Conservation (phyloP, 35 echinoderm and acorn worm genomes). For the Ptychodera flava region DNA sequence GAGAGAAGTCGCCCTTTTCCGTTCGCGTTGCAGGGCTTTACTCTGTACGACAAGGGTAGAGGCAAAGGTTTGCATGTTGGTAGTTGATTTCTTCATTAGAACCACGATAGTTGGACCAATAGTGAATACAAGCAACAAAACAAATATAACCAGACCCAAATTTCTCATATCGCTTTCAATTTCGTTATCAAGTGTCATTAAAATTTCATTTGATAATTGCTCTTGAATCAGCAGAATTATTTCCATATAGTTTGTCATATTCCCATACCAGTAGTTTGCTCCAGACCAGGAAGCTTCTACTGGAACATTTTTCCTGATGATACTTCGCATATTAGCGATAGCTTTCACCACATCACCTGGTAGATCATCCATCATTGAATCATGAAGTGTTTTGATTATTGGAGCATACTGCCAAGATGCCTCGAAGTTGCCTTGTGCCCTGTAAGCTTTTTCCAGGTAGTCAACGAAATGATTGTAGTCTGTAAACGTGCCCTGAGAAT, state of each 20-base stretch:
- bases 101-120: constrained; percentile 58
- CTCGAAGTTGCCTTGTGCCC: constrained; percentile 49
- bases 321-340: constrained; percentile 51
- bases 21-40: constrained; percentile 48
- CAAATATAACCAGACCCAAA: constrained; percentile 46
- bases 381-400: constrained; percentile 32
- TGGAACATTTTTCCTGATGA: constrained; percentile 44
- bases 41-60: constrained; percentile 43
- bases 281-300: constrained; percentile 50
- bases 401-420: constrained; percentile 60
- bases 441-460: constrained; percentile 72
- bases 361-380: constrained; percentile 31
- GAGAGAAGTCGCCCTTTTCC: constrained; percentile 27
- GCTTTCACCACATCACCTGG: constrained; percentile 31
- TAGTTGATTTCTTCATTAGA: constrained; percentile 43
- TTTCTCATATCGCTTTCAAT: constrained; percentile 49
- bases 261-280: constrained; percentile 64
- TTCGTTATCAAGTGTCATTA: constrained; percentile 36
- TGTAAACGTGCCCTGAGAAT: constrained; percentile 55
- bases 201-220: constrained; percentile 48
- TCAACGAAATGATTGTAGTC: constrained; percentile 65
- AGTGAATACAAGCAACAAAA: constrained; percentile 52
- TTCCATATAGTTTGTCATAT: constrained; percentile 82
- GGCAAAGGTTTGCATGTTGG: constrained; percentile 50
- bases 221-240: constrained; percentile 53